Base-by-base conservation (phyloP, 2,888 invertebrate species). In the Chrysotoxum bicinctum region DNA sequence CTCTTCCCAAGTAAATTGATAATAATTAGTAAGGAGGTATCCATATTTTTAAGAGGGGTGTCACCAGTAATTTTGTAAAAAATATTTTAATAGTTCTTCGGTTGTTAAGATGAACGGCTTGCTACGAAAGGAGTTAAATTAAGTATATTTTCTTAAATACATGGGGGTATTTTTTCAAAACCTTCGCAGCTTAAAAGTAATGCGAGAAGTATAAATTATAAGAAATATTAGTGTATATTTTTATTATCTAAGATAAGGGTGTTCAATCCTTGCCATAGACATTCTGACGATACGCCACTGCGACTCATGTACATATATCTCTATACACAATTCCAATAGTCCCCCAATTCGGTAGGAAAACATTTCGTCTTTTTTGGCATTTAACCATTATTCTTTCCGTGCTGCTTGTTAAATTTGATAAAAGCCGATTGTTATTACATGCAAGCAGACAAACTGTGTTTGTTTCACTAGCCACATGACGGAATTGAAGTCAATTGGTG, bases 371-470 rank as follows among this genome's bases (percentile, higher is more conserved):
- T 73, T 83, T 83, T 83, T 78, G 78, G 54, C 76, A 52, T 73
- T 83, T 73, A 45, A 62, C 79, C 79, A 83, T 83, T 54, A 69
- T 74, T 83, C 69, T 73, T 69, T 45, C 62, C 26, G 58, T 58
- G 74, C 70, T 78, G 88, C 87, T 88, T 88, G 88, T 88, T 88
- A 87, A 88, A 88, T 88, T 88, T 88, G 88, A 88, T 88, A 88
- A 87, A 87, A 88, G 88, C 78, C 87, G 84, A 88, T 87, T 87
- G 87, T 88, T 88, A 88, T 88, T 88, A 87, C 87, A 87, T 87
- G 88, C 87, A 87, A 82, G 76, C 81, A 62, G 54, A 68, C 82
- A 62, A 77, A 73, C 72, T 45, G 72, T 72, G 72, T 73, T 77
- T 72, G 77, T 68, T 77, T 73, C 73, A 26, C 45, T 43, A 52